phyloP scores from a whole-genome alignment of 2,113 vertebrate genomes.

The Psittacula cyanocephala region DNA sequence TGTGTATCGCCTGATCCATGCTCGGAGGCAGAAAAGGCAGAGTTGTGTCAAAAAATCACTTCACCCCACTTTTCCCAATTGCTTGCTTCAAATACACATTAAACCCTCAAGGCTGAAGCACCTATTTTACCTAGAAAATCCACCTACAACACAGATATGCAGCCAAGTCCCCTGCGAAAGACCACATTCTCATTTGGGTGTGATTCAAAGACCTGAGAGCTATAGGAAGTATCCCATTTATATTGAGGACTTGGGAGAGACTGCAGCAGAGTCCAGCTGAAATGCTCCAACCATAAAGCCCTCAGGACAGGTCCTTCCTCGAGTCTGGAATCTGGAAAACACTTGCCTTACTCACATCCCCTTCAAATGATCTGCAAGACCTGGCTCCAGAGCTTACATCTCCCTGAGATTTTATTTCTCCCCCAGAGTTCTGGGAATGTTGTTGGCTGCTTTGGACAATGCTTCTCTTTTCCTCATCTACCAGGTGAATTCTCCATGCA shows the following conservation, averaged over 20 bases:
- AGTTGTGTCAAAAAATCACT: neutral
- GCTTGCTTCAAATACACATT: neutral
- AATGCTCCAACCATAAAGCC: neutral
- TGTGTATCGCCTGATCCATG: neutral
- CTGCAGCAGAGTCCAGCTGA: neutral
- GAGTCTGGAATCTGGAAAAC: conserved; percentile 24
- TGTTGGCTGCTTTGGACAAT: neutral
- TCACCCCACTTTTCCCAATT: neutral
- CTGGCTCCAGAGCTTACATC: conserved; percentile 13
- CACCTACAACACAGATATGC: neutral
- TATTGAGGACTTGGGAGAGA: neutral
- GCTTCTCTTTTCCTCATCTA: neutral
- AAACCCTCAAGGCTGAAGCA: neutral
- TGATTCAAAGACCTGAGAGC: neutral
- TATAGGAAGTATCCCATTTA: neutral
- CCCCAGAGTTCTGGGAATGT: conserved; percentile 10
- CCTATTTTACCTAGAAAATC: neutral
- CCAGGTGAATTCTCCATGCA: neutral
- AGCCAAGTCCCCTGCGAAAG: neutral
- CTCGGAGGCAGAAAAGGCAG: neutral
- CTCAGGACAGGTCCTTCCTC: conserved; percentile 4
- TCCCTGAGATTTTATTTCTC: conserved; percentile 22
- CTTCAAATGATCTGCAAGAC: conserved; percentile 35
- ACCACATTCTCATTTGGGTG: neutral
- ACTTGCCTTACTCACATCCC: conserved; percentile 4